Evolutionary conservation across 2,888 invertebrate genomes (phyloP).

Genomic region (Nemoura dubitans): DNA sequence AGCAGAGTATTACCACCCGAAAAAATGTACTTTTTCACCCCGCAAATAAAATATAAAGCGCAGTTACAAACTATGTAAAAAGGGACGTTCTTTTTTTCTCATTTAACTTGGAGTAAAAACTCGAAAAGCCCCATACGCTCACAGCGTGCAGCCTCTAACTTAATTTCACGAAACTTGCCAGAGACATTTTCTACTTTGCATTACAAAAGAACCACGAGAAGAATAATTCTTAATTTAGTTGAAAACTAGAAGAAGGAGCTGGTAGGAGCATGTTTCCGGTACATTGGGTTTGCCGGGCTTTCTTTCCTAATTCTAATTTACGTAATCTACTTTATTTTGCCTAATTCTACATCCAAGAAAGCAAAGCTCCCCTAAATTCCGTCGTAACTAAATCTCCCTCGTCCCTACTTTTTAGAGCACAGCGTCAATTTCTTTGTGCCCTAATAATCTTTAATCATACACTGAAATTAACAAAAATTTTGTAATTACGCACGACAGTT

Average conservation of each 20-base stretch:
- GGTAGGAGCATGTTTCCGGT: constrained; percentile 39
- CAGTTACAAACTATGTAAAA: constrained; percentile 27
- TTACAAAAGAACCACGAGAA: constrained; percentile 43
- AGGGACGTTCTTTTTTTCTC: background rate
- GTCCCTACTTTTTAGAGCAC: background rate
- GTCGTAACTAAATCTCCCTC: background rate
- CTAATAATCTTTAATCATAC: background rate
- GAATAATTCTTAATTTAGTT: constrained; percentile 42
- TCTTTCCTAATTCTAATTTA: constrained; percentile 28
- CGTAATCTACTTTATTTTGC: constrained; percentile 25
- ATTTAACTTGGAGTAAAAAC: background rate
- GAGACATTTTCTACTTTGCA: constrained; percentile 42
- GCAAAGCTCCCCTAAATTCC: background rate
- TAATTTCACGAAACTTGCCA: constrained; percentile 37
- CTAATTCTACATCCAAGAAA: constrained; percentile 23
- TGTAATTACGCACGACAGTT: background rate
- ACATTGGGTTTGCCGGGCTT: constrained; percentile 28
- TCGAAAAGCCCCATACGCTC: background rate
- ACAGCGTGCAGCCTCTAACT: constrained; percentile 29
- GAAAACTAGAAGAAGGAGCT: constrained; percentile 34
- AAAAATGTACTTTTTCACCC: constrained; percentile 17
- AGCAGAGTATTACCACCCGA: background rate
- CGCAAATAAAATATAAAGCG: background rate
- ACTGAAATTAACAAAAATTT: background rate
- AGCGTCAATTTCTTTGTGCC: background rate